Percentiles rank a stretch among this genome's conserved stretches.
phyloP scores from a whole-genome alignment of 2,113 vertebrate species.

The Emberiza fucata region DNA sequence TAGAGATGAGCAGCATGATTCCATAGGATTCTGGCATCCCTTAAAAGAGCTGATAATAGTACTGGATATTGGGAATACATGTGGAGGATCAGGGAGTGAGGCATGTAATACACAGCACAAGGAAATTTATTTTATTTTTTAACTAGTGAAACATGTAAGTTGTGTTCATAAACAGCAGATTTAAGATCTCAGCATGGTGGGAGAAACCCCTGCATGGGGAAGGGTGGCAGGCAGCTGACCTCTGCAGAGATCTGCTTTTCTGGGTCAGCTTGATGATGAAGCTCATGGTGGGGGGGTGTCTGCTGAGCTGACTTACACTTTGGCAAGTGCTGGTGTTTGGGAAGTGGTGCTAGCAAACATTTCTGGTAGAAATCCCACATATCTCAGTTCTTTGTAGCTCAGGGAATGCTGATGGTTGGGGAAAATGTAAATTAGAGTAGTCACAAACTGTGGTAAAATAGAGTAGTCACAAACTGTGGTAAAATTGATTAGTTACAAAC shows the following conservation, averaged over 20 bases:
- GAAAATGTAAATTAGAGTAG: neutral
- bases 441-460: neutral
- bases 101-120: neutral
- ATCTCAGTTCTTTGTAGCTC: neutral
- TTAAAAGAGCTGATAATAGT: neutral
- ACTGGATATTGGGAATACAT: neutral
- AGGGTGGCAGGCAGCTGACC: neutral
- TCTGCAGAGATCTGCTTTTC: neutral
- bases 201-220: neutral
- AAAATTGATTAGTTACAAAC: neutral
- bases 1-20: neutral
- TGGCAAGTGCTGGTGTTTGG: neutral
- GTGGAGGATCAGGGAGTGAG: neutral
- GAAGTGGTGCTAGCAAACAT: neutral
- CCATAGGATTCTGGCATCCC: neutral
- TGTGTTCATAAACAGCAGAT: neutral
- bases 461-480: neutral
- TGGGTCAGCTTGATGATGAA: neutral
- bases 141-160: neutral
- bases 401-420: neutral
- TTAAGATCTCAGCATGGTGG: neutral
- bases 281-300: neutral
- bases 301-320: neutral
- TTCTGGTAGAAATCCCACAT: neutral
- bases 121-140: neutral